Conservation (phyloP, 1,140 invertebrate species). For the Caenorhabditis remanei region DNA sequence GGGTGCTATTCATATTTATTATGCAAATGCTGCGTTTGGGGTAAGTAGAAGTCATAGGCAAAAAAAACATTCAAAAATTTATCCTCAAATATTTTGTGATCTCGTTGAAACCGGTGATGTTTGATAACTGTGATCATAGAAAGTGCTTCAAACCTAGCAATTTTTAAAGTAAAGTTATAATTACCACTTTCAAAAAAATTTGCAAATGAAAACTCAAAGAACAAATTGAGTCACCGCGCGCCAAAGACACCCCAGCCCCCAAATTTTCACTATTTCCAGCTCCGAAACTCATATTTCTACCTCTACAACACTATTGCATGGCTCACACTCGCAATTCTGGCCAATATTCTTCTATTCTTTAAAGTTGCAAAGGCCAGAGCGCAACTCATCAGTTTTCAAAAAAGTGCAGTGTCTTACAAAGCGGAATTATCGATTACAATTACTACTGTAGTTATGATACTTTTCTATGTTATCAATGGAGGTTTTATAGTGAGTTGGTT, state of each 20-base stretch:
- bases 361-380: neutral
- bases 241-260: no score
- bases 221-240: no score
- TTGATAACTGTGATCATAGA: no score
- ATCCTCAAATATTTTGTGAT: no score
- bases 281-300: neutral
- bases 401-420: neutral
- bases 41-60: no score
- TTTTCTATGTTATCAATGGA: conserved; percentile 40
- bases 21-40: neutral
- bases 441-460: conserved; percentile 10
- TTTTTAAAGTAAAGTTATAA: no score
- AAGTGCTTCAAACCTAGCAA: no score
- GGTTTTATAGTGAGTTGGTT: neutral
- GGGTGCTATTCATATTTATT: conserved; percentile 13
- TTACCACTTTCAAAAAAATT: no score
- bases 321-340: neutral
- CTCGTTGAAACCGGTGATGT: no score
- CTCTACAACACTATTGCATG: conserved; percentile 1
- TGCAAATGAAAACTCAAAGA: no score
- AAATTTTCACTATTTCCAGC: neutral
- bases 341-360: neutral
- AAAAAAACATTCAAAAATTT: no score
- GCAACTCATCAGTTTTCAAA: neutral
- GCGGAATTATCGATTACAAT: neutral